Conservation (phyloP, 92 coral and sea anemone species). For the Micromussa lordhowensis region DNA sequence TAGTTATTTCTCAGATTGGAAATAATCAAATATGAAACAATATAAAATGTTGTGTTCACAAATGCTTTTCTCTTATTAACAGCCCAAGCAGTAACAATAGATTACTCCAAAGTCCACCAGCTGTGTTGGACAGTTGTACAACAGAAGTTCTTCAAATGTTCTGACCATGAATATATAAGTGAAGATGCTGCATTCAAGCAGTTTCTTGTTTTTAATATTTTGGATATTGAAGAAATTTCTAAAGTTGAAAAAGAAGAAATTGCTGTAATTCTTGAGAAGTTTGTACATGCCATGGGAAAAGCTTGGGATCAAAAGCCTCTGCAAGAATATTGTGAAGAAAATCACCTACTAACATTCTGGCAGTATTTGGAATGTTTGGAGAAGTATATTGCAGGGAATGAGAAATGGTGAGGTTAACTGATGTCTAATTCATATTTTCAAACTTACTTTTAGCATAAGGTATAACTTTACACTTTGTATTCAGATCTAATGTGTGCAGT, state of each 20-base stretch:
- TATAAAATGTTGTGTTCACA: no score
- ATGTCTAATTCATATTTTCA: background rate
- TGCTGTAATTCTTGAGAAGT: constrained; percentile 83
- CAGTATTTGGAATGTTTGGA: constrained; percentile 91
- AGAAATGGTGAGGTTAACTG: constrained; percentile 61
- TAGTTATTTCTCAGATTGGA: no score
- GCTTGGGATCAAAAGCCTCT: constrained; percentile 83
- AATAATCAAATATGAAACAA: no score
- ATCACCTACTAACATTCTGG: constrained; percentile 85
- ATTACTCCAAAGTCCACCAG: constrained; percentile 68
- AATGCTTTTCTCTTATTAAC: background rate
- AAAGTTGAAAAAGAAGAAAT: constrained; percentile 90
- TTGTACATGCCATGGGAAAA: constrained; percentile 84
- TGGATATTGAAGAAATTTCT: constrained; percentile 83
- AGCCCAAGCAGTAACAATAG: constrained; percentile 49
- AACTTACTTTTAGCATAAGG: no score
- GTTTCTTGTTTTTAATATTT: constrained; percentile 88
- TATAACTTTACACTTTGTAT: no score
- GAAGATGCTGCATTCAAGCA: constrained; percentile 84
- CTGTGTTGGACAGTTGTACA: constrained; percentile 92
- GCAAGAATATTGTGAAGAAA: constrained; percentile 66
- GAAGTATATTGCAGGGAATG: constrained; percentile 73
- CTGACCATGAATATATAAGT: constrained; percentile 65
- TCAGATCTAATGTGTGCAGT: no score
- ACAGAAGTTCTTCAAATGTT: constrained; percentile 73